Conservation (phyloP, 1,140 invertebrate species). For the Trialeurodes vaporariorum region DNA sequence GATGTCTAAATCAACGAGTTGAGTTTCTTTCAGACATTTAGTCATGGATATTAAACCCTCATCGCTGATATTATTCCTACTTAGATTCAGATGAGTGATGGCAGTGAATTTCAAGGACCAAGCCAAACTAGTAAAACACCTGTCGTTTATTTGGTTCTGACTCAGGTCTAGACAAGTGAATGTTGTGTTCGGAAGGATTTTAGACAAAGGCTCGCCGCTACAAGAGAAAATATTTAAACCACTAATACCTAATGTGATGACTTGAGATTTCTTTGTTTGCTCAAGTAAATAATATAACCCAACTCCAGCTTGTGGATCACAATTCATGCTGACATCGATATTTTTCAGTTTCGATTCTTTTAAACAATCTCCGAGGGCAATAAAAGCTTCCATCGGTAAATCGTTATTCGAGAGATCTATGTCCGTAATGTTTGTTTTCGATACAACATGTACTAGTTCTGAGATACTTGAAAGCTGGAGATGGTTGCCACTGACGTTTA, state of each 20-base stretch:
- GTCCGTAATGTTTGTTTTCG: not conserved
- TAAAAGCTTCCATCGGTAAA: not conserved
- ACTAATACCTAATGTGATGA: not conserved
- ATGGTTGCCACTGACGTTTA: not conserved
- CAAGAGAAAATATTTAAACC: not conserved
- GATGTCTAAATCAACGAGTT: not conserved
- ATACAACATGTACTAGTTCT: not conserved
- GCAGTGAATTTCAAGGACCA: not conserved
- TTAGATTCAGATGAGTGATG: not conserved
- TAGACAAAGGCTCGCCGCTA: not conserved
- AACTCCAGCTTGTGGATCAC: too few species aligned
- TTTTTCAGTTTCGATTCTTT: too few species aligned
- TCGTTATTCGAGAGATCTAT: not conserved
- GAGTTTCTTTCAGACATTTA: not conserved
- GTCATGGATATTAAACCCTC: not conserved
- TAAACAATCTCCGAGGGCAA: not conserved
- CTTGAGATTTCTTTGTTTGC: not conserved
- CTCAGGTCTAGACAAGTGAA: not conserved
- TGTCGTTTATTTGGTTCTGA: too few species aligned
- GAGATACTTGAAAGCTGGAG: not conserved
- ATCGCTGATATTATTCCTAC: not conserved
- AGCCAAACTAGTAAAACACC: not conserved
- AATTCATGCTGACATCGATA: too few species aligned
- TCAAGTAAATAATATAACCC: too few species aligned
- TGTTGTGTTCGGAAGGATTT: not conserved